Evolutionary conservation across 2,888 invertebrate genomes (phyloP).

Genomic region (Pimpla rufipes): DNA sequence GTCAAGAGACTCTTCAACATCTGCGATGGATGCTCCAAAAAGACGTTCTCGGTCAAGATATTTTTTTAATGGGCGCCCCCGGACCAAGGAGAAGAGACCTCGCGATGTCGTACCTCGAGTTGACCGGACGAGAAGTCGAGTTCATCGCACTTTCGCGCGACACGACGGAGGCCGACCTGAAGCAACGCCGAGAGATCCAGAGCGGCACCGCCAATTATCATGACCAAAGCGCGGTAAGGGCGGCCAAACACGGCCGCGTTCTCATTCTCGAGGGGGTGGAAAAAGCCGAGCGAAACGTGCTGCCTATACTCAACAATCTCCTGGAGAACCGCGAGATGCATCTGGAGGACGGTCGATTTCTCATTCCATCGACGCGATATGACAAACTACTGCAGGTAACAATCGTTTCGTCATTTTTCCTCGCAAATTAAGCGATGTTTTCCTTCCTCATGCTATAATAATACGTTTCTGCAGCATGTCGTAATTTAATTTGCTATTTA

Average conservation of each 20-base stretch:
- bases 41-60: conserved; percentile 96
- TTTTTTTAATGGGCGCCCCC: conserved; percentile 97
- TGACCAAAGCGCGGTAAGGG: conserved; percentile 98
- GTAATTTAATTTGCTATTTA: too few species aligned
- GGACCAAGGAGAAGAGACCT: conserved; percentile 93
- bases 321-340: conserved; percentile 99
- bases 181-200: conserved; percentile 97
- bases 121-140: conserved; percentile 96
- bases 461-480: background rate
- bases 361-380: conserved; percentile 95
- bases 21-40: conserved; percentile 99
- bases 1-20: conserved; percentile 92
- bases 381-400: conserved; percentile 94
- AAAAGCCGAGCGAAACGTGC: conserved; percentile 98
- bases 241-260: conserved; percentile 95
- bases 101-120: conserved; percentile 95
- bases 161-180: conserved; percentile 98
- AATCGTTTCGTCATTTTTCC: background rate
- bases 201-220: conserved; percentile 95
- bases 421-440: background rate
- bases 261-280: conserved; percentile 98
- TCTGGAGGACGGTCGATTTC: conserved; percentile 97
- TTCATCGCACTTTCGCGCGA: conserved; percentile 97
- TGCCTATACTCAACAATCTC: conserved; percentile 98
- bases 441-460: background rate